Evolutionary conservation across 2,888 invertebrate species (phyloP).

Genomic region (Trachelus iudaicus): DNA sequence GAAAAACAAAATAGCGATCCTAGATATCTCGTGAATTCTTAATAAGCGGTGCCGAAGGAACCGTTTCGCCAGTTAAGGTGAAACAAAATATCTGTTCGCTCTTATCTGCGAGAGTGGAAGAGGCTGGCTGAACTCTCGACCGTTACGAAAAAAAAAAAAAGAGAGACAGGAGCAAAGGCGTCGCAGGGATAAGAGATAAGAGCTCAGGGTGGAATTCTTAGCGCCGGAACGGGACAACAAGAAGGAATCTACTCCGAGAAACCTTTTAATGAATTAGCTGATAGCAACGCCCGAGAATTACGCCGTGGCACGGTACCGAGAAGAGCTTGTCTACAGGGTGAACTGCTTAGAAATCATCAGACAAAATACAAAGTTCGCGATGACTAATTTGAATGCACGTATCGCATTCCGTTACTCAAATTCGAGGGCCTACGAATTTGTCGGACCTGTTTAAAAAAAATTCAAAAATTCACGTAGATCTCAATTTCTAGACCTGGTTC

Average conservation of each 20-base stretch:
- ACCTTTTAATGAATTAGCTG: conserved; percentile 35
- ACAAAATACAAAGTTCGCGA: neutral
- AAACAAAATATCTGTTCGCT: conserved; percentile 22
- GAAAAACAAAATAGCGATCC: neutral
- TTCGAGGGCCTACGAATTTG: neutral
- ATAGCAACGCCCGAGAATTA: conserved; percentile 31
- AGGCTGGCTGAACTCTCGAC: conserved; percentile 17
- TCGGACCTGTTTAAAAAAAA: neutral
- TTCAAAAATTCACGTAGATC: neutral
- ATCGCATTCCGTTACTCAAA: neutral
- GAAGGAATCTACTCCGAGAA: conserved; percentile 9
- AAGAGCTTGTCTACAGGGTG: conserved; percentile 10
- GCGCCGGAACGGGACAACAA: conserved; percentile 15
- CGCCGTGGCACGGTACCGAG: conserved; percentile 19
- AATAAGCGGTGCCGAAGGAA: neutral
- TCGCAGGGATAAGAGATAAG: conserved; percentile 28
- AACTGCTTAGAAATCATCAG: conserved; percentile 7
- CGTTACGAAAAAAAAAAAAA: neutral
- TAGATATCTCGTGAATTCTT: neutral
- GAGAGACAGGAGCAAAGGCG: conserved; percentile 8
- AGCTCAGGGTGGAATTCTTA: conserved; percentile 17
- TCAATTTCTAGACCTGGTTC: neutral
- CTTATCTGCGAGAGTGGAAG: conserved; percentile 20
- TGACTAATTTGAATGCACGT: neutral
- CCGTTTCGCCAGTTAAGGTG: conserved; percentile 23